Evolutionary conservation across 2,888 invertebrate genomes (phyloP).

Genomic region (Ennomos fuscantarius): DNA sequence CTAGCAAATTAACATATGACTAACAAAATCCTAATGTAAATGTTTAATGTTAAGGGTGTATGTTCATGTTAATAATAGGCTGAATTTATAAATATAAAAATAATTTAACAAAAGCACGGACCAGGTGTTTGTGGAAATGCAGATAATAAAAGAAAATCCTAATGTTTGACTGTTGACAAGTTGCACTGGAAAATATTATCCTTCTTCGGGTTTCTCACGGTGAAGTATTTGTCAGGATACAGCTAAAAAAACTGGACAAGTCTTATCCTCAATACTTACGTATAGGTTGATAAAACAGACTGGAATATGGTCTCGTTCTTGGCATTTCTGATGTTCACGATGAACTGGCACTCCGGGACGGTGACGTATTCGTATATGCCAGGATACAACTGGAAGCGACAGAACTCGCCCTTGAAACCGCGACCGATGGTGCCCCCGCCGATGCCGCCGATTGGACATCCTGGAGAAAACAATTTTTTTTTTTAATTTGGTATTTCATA

Average conservation of each 20-base stretch:
- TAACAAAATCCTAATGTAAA: no score
- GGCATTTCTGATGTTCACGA: conserved; percentile 91
- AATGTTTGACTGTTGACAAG: no score
- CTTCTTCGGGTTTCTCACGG: neutral
- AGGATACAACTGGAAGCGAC: conserved; percentile 95
- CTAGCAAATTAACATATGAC: no score
- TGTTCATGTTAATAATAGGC: no score
- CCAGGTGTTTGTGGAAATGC: no score
- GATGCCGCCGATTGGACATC: conserved; percentile 85
- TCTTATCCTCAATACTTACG: conserved; percentile 78
- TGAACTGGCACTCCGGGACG: conserved; percentile 95
- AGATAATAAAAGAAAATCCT: no score
- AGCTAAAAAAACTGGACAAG: conserved; percentile 6
- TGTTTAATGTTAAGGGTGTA: no score
- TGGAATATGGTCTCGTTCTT: conserved; percentile 90
- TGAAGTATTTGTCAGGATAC: neutral
- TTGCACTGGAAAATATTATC: no score
- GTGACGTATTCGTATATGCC: conserved; percentile 95
- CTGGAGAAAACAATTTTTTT: conserved; percentile 68
- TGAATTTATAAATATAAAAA: no score
- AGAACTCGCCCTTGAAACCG: conserved; percentile 97
- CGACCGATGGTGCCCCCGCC: conserved; percentile 91
- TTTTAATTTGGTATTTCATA: neutral
- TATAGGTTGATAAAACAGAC: conserved; percentile 90
- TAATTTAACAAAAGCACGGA: no score